Percentiles rank a stretch among this genome's conserved stretches.
These are phyloP conservation scores for Drosophila putrida DNA, from an alignment of 2,888 invertebrate species.

Conservation along the genomic window DNA sequence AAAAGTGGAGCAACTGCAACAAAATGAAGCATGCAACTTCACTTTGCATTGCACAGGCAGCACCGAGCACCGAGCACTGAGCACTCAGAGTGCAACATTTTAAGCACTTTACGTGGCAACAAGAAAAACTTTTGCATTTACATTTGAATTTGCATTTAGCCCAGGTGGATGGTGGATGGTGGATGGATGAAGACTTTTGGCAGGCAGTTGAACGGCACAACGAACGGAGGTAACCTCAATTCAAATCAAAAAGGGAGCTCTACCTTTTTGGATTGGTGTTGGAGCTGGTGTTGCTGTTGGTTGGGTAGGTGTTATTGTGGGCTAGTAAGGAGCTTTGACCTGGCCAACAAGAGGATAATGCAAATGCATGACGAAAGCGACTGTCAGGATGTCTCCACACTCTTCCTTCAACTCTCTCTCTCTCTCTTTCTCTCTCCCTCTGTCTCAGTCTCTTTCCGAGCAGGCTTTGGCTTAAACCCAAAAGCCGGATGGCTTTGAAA, in stretches of 20 bases:
- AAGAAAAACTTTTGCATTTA: slow-evolving; percentile 16
- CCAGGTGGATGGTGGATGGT: slow-evolving; percentile 24
- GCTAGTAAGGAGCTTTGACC: slow-evolving; percentile 45
- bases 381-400: slow-evolving; percentile 26
- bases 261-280: neutral
- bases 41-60: slow-evolving; percentile 23
- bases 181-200: slow-evolving; percentile 31
- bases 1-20: slow-evolving; percentile 39
- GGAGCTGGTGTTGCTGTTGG: neutral
- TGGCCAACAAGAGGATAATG: slow-evolving; percentile 34
- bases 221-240: slow-evolving; percentile 51
- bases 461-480: slow-evolving; percentile 7
- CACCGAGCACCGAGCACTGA: too few relatives aligned
- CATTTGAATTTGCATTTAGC: slow-evolving; percentile 48
- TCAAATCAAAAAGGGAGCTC: slow-evolving; percentile 1
- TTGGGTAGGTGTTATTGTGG: slow-evolving; percentile 26
- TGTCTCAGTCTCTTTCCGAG: neutral
- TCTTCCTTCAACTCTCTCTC: neutral
- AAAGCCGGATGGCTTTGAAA: slow-evolving; percentile 50
- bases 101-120: slow-evolving; percentile 39
- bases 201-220: slow-evolving; percentile 45
- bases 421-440: neutral
- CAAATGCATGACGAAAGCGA: slow-evolving; percentile 39
- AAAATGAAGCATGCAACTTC: too few relatives aligned
- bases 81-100: slow-evolving; percentile 52